Conservation (phyloP, 2,888 invertebrate species). For the Caenorhabditis virilis region DNA sequence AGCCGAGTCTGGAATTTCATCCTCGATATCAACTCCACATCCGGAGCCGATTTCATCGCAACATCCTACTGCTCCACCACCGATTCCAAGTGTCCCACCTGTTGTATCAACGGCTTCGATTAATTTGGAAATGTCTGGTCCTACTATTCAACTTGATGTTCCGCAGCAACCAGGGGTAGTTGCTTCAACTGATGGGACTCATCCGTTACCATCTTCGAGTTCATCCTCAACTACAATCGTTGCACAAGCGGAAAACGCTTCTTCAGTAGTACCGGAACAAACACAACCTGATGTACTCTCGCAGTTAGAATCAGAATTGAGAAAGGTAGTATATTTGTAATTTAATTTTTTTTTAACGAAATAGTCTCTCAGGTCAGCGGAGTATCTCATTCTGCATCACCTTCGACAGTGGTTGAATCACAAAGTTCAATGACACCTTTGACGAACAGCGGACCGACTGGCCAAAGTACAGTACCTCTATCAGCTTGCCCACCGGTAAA, state of each 20-base stretch:
- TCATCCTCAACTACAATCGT: constrained; percentile 1
- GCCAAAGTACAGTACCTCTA: not conserved
- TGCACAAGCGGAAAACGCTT: constrained; percentile 10
- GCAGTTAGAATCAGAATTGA: constrained; percentile 28
- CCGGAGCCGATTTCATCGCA: constrained; percentile 2
- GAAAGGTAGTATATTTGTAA: no score
- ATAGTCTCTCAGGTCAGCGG: no score
- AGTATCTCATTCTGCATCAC: constrained; percentile 31
- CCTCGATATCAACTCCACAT: constrained; percentile 43
- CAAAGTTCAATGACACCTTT: constrained; percentile 23
- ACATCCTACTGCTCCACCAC: constrained; percentile 24
- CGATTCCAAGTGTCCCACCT: constrained; percentile 31
- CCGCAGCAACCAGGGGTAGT: not conserved
- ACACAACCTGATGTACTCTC: constrained; percentile 19
- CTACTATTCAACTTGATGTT: not conserved
- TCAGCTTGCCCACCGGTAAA: constrained; percentile 1
- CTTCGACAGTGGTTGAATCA: constrained; percentile 27
- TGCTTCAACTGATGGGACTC: not conserved
- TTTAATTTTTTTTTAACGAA: no score
- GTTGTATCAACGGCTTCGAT: constrained; percentile 19
- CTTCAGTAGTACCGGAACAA: constrained; percentile 5
- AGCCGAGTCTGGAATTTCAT: constrained; percentile 45
- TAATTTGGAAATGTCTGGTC: constrained; percentile 8
- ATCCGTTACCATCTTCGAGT: no score
- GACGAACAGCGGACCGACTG: not conserved